Evolutionary conservation across 2,797 vertebrate species (phyloP).

Genomic region (Prunella strophiata): DNA sequence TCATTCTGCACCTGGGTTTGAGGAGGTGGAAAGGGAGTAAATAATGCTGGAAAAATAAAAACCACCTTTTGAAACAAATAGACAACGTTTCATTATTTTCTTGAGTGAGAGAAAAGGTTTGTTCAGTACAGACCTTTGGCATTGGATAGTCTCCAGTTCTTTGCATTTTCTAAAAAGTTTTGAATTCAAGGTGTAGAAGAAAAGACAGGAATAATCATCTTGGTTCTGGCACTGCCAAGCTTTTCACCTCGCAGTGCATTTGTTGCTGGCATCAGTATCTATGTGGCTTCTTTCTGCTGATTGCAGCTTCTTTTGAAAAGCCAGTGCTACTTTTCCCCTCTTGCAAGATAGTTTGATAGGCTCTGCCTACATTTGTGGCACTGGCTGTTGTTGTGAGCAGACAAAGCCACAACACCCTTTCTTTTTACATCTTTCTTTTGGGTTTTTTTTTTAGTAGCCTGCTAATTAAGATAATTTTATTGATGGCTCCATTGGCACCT

Average conservation of each 20-base stretch:
- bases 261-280: background rate
- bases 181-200: background rate
- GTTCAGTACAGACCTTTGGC: background rate
- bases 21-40: background rate
- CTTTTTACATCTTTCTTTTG: background rate
- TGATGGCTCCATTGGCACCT: background rate
- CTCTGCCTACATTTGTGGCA: background rate
- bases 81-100: background rate
- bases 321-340: background rate
- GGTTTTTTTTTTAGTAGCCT: background rate
- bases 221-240: background rate
- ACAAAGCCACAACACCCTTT: background rate
- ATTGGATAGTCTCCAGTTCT: background rate
- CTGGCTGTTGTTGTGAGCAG: background rate
- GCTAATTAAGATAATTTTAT: background rate
- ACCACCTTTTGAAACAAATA: background rate
- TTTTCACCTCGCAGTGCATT: background rate
- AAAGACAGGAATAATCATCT: background rate
- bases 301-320: background rate
- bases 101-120: background rate
- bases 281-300: background rate
- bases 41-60: background rate
- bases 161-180: background rate
- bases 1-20: rapidly evolving
- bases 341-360: background rate